Conservation (phyloP, 2,113 vertebrate species). For the Hippocampus mohnikei region DNA sequence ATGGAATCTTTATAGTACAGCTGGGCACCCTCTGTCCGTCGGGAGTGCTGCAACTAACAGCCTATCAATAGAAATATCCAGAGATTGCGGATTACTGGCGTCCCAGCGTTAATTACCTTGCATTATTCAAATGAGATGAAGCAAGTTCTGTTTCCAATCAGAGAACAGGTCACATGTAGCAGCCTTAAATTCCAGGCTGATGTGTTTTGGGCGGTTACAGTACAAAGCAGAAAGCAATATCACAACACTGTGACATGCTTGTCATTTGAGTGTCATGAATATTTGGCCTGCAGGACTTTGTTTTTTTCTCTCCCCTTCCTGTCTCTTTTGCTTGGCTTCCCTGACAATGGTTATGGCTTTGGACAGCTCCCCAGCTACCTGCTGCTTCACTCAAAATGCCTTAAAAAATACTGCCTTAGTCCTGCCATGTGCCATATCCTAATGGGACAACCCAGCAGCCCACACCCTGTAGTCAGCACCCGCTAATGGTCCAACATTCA, state of each 20-base stretch:
- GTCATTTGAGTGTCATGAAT: conserved; percentile 26
- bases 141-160: conserved; percentile 12
- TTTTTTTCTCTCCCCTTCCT: conserved; percentile 23
- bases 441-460: conserved; percentile 14
- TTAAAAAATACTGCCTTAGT: conserved; percentile 20
- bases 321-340: conserved; percentile 64
- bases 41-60: conserved; percentile 34
- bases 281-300: conserved; percentile 33
- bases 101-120: neutral
- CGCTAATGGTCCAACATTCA: neutral
- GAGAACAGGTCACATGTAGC: neutral
- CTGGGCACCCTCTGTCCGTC: conserved; percentile 30
- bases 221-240: conserved; percentile 17
- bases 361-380: conserved; percentile 65
- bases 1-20: conserved; percentile 27
- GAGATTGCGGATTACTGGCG: neutral
- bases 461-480: conserved; percentile 3
- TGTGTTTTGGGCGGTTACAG: conserved; percentile 13
- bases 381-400: conserved; percentile 57
- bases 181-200: neutral
- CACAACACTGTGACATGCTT: neutral
- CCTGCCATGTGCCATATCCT: conserved; percentile 15
- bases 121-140: conserved; percentile 8
- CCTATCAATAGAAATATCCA: conserved; percentile 19
- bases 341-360: conserved; percentile 54